phyloP scores from a whole-genome alignment of 2,888 invertebrate species.

The Margaritifera margaritifera region DNA sequence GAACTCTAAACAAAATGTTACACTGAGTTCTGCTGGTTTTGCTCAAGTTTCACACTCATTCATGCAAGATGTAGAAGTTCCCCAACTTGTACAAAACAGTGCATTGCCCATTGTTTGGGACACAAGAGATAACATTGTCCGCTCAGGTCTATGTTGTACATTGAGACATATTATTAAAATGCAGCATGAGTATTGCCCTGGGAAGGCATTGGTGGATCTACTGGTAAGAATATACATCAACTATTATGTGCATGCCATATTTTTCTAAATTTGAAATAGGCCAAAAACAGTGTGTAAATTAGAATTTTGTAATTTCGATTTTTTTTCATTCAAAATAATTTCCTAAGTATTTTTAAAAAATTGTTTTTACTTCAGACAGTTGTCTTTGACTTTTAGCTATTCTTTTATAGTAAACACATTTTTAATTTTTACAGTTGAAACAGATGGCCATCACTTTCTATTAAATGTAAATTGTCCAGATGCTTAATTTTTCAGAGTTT shows the following conservation, averaged over 20 bases:
- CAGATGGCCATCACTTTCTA: background rate
- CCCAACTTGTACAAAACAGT: conserved; percentile 34
- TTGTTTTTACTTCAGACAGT: no score
- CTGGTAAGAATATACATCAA: conserved; percentile 44
- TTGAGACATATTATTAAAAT: conserved; percentile 54
- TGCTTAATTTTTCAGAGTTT: no score
- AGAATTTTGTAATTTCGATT: no score
- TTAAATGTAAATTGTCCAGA: background rate
- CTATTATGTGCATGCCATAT: no score
- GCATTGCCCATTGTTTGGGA: conserved; percentile 34
- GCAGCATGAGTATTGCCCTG: conserved; percentile 34
- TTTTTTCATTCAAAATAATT: no score
- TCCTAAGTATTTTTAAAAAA: no score
- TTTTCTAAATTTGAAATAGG: no score
- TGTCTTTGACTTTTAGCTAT: conserved; percentile 7
- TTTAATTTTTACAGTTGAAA: background rate
- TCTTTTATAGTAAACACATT: background rate
- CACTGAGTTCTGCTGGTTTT: conserved; percentile 1
- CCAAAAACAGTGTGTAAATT: no score
- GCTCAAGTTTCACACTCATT: conserved; percentile 8
- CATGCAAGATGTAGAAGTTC: conserved; percentile 13
- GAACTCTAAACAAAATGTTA: conserved; percentile 4
- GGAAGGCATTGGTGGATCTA: conserved; percentile 47
- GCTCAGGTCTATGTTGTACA: conserved; percentile 60
- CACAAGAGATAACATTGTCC: conserved; percentile 31